Evolutionary conservation across 2,113 vertebrate genomes (phyloP).

Genomic region (Myanophis thanlyinensis): DNA sequence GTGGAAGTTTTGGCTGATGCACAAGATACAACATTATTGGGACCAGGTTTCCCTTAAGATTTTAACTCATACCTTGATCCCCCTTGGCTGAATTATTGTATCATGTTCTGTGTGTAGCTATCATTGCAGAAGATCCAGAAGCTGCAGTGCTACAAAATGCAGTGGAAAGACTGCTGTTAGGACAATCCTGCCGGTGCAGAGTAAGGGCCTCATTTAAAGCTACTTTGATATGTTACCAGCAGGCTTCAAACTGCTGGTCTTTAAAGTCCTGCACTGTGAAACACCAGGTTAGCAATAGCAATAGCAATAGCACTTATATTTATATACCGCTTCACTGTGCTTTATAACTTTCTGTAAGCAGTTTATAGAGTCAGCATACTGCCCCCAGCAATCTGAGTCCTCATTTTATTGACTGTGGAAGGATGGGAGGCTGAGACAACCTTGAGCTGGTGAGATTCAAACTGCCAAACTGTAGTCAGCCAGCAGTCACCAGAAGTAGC

Average conservation of each 20-base stretch:
- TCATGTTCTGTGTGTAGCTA: neutral
- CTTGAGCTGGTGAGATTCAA: too few relatives aligned
- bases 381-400: too few relatives aligned
- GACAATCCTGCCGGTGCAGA: neutral
- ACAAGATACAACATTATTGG: neutral
- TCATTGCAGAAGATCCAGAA: neutral
- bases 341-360: too few relatives aligned
- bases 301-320: too few relatives aligned
- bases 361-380: too few relatives aligned
- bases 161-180: neutral
- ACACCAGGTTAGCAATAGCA: neutral
- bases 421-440: too few relatives aligned
- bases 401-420: too few relatives aligned
- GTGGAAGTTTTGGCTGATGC: neutral
- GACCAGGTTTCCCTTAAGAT: neutral
- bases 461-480: too few relatives aligned
- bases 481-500: too few relatives aligned
- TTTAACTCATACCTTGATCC: neutral
- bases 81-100: neutral
- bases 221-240: neutral
- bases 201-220: neutral
- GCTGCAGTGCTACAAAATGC: neutral
- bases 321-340: too few relatives aligned
- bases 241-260: neutral
- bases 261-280: neutral